Base-by-base conservation (phyloP, 37 sponge, comb jelly and placozoan species). In the Chondrosia reniformis region DNA sequence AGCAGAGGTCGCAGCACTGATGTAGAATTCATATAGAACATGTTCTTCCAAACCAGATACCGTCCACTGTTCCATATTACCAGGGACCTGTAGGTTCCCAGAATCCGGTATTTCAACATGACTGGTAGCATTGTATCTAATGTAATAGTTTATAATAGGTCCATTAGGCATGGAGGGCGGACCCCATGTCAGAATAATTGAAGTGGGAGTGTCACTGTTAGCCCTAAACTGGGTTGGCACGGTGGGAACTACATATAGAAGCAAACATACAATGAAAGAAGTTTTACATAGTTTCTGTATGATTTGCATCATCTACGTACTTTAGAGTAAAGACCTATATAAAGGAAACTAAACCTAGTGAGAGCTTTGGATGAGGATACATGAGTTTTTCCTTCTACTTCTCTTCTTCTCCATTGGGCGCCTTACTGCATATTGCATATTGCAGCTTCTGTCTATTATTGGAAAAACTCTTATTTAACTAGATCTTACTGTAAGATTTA, bases 21-120 rank as follows among this genome's bases (percentile, higher is more conserved):
- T 24, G 72, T n/a, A 40, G 44, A 69, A 69, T 19, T 69, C 72
- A 40, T 69, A 69, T 44, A 43, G 25, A 19, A 69, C 72, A 69
- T 69, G 32, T 24, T 69, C 72, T 25, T 69, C 37, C 44, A 69
- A 40, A 69, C 42, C 72, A 19, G 61, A 30, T 30, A 59, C 61
- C n/a, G n/a, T n/a, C n/a, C n/a, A n/a, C n/a, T n/a, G n/a, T 8
- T 56, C 9, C 7, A 56, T 28, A 13, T 39, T 8, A 34, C 42
- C 39, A 9, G 39, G n/a, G 0, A 44, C 42, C n/a, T 59, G 61
- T 19, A 69, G 72, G 42, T 25, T 24, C n/a, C 36, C 42, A 22
- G 43, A n/a, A 34, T 69, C 72, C 17, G 36, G 22, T 21, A 69
- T 69, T 34, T 40, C 2, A 13, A 24, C 72, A 69, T 69, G 72